phyloP scores from a whole-genome alignment of 1,140 invertebrate species.

The Hormaphis cornu region DNA sequence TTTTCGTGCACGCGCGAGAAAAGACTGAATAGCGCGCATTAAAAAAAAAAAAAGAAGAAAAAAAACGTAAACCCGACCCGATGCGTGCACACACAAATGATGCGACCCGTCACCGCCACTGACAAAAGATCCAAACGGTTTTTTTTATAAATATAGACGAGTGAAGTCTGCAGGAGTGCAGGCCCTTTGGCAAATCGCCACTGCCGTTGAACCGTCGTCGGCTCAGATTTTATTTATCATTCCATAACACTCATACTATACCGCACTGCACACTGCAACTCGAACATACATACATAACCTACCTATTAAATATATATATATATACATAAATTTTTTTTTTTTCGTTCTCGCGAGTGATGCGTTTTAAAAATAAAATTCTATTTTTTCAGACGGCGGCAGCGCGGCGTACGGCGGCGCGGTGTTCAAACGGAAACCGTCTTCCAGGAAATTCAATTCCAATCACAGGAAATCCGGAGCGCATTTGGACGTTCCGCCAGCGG shows the following conservation, averaged over 20 bases:
- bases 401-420: not conserved
- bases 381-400: not conserved
- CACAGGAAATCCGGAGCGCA: conserved; percentile 61
- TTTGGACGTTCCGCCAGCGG: conserved; percentile 58
- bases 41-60: not conserved
- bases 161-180: conserved; percentile 39
- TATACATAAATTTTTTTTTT: not conserved
- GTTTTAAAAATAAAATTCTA: conserved; percentile 9
- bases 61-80: not conserved
- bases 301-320: not conserved
- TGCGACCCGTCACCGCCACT: not conserved
- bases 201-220: not conserved
- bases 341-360: not conserved
- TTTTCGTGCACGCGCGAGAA: too few relatives aligned
- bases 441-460: conserved; percentile 34
- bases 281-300: too few relatives aligned
- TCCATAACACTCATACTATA: too few relatives aligned
- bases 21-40: not conserved
- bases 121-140: conserved; percentile 36
- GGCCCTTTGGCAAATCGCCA: not conserved
- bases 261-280: too few relatives aligned
- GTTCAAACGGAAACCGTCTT: conserved; percentile 35
- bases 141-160: conserved; percentile 33
- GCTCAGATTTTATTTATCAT: not conserved
- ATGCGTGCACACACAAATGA: too few relatives aligned